Evolutionary conservation across 2,888 invertebrate genomes (phyloP).

Genomic region (Argyresthia albistria): DNA sequence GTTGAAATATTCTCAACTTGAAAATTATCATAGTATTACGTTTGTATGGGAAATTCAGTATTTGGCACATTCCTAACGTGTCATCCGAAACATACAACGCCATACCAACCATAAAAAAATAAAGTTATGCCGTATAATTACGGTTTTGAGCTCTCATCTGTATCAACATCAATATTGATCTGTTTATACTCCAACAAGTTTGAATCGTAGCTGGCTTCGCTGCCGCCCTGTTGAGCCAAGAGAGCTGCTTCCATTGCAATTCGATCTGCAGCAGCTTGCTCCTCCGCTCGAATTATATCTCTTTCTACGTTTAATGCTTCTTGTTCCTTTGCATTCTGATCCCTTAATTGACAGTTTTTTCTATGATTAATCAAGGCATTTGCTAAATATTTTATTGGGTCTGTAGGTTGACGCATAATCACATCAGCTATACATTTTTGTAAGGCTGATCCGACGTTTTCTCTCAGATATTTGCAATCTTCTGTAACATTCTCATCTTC

Average conservation of each 20-base stretch:
- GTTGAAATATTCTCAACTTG: too few relatives aligned
- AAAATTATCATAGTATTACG: too few relatives aligned
- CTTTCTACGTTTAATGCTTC: slow-evolving; percentile 42
- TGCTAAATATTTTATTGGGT: slow-evolving; percentile 55
- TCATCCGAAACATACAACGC: too few relatives aligned
- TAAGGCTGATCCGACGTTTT: slow-evolving; percentile 46
- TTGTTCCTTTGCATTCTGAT: slow-evolving; percentile 36
- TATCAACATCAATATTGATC: not conserved
- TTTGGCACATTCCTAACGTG: too few relatives aligned
- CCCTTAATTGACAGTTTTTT: slow-evolving; percentile 38
- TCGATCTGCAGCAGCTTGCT: slow-evolving; percentile 40
- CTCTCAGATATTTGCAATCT: slow-evolving; percentile 54
- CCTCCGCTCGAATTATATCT: slow-evolving; percentile 39
- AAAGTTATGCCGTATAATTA: too few relatives aligned
- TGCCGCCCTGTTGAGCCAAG: slow-evolving; percentile 40
- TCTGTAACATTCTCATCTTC: slow-evolving; percentile 50
- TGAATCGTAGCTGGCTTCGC: slow-evolving; percentile 44
- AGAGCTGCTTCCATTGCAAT: slow-evolving; percentile 38
- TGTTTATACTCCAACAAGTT: not conserved
- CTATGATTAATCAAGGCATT: slow-evolving; percentile 41
- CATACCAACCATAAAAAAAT: too few relatives aligned
- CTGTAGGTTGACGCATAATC: slow-evolving; percentile 48
- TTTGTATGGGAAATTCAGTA: too few relatives aligned
- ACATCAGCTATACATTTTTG: slow-evolving; percentile 50
- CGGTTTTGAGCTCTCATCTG: too few relatives aligned